A percentile compares a stretch with the other conserved stretches of the same genome.
Evolutionary conservation across 2,113 vertebrate genomes (phyloP).

Genomic region (Syrrhaptes paradoxus): DNA sequence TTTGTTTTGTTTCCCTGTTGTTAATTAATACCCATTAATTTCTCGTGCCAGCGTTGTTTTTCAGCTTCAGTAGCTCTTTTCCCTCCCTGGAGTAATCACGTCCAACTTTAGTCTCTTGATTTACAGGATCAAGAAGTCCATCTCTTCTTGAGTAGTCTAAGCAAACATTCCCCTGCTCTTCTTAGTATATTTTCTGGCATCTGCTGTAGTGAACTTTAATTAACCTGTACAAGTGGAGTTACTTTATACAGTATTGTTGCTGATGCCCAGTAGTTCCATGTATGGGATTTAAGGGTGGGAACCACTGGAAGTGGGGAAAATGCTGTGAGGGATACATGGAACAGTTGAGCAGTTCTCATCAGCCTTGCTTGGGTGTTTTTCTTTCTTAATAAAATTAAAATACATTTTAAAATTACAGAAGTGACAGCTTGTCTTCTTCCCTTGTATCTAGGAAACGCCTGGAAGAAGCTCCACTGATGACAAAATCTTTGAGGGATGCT

Average conservation of each 20-base stretch:
- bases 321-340: background rate
- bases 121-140: background rate
- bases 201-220: background rate
- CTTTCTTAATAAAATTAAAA: background rate
- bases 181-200: background rate
- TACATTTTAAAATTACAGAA: background rate
- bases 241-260: background rate
- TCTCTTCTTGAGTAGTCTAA: background rate
- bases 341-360: background rate
- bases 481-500: slow-evolving; percentile 83
- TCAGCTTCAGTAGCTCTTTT: background rate
- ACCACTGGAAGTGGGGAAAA: background rate
- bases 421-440: background rate
- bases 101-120: background rate
- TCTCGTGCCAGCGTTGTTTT: background rate
- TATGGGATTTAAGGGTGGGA: background rate
- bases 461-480: slow-evolving; percentile 91
- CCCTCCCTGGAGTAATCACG: background rate
- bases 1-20: background rate
- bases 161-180: background rate
- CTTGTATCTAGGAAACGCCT: slow-evolving; percentile 77
- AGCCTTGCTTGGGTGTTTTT: background rate
- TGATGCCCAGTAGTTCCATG: background rate
- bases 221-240: background rate
- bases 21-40: background rate